phyloP scores from a whole-genome alignment of 37 sponge, comb jelly and placozoan genomes.

The Halichondria panicea region DNA sequence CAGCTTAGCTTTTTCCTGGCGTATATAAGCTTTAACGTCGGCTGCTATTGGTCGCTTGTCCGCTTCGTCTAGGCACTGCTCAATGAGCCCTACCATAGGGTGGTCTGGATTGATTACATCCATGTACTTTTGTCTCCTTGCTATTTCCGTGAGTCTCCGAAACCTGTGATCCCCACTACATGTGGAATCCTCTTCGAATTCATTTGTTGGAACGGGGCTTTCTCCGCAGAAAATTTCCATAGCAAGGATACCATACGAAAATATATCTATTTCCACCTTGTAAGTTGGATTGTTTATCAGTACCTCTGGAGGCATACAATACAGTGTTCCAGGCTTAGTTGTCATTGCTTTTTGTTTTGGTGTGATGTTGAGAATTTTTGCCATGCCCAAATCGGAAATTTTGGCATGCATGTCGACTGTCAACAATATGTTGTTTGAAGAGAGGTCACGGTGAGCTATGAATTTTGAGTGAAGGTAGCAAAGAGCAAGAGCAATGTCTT shows the following conservation, averaged over 20 bases:
- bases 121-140: too few species aligned
- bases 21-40: too few species aligned
- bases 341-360: background rate
- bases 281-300: background rate
- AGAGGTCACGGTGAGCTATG: conserved; percentile 47
- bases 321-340: background rate
- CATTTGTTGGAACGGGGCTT: background rate
- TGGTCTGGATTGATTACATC: too few species aligned
- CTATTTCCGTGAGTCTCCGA: too few species aligned
- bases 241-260: conserved; percentile 2
- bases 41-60: too few species aligned
- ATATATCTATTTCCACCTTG: background rate
- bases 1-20: too few species aligned
- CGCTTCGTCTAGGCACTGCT: too few species aligned
- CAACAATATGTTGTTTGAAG: conserved; percentile 47
- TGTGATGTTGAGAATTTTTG: conserved; percentile 1
- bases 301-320: background rate
- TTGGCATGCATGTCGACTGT: conserved; percentile 32
- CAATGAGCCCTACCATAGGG: too few species aligned
- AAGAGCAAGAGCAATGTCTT: conserved; percentile 35
- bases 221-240: background rate
- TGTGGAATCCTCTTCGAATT: too few species aligned
- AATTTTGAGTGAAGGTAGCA: conserved; percentile 29
- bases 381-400: conserved; percentile 33
- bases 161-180: too few species aligned